These are phyloP conservation scores for Heliangelus exortis DNA, from an alignment of 2,797 vertebrate species.

Conservation along the genomic window DNA sequence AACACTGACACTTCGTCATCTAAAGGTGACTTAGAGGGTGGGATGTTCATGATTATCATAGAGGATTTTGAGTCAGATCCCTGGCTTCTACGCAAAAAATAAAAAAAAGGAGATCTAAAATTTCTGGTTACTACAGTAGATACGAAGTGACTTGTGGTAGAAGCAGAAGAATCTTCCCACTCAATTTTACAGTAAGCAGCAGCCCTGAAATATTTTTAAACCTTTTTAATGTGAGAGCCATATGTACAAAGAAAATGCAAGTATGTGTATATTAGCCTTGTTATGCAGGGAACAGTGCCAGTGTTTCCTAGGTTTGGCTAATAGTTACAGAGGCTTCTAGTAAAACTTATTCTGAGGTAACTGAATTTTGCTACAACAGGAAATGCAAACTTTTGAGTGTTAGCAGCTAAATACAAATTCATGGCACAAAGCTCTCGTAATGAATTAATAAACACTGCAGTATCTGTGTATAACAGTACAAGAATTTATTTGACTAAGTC, in stretches of 20 bases:
- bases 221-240: neutral
- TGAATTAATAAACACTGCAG: neutral
- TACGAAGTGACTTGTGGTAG: neutral
- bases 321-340: conserved; percentile 18
- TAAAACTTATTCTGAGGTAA: neutral
- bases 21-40: neutral
- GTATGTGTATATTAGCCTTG: neutral
- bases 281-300: neutral
- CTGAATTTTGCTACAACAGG: conserved; percentile 14
- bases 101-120: neutral
- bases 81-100: neutral
- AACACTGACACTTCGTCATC: neutral
- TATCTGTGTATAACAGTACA: neutral
- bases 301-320: neutral
- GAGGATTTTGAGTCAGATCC: neutral
- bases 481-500: neutral
- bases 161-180: neutral
- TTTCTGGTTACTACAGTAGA: neutral
- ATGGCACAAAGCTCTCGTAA: neutral
- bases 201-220: conserved; percentile 32
- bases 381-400: neutral
- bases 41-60: neutral
- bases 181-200: neutral
- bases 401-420: neutral
- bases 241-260: neutral